phyloP scores from a whole-genome alignment of 2,113 vertebrate genomes.

The Epinephelus lanceolatus region DNA sequence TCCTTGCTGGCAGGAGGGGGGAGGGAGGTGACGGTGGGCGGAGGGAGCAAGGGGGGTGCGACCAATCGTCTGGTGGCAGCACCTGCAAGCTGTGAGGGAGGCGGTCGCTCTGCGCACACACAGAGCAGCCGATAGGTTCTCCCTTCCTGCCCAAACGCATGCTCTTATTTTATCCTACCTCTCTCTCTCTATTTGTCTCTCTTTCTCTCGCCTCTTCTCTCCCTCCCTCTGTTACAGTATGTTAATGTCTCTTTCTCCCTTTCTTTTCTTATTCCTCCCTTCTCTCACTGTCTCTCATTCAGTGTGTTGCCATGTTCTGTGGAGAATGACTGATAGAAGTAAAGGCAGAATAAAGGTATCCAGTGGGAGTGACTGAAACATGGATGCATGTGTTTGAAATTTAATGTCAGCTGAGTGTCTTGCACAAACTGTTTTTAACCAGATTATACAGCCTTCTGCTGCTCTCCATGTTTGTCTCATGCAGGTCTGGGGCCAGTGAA shows the following conservation, averaged over 20 bases:
- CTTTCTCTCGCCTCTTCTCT: constrained; percentile 10
- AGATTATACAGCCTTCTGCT: constrained; percentile 32
- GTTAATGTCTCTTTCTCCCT: constrained; percentile 38
- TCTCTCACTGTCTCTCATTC: background rate
- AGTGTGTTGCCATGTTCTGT: constrained; percentile 53
- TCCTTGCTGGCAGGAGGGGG: constrained; percentile 59
- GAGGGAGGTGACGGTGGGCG: constrained; percentile 71
- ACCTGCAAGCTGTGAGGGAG: constrained; percentile 65
- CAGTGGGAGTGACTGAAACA: background rate
- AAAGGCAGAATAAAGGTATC: constrained; percentile 11
- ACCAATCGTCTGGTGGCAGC: constrained; percentile 80
- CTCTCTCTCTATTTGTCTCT: background rate
- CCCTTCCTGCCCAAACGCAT: constrained; percentile 22
- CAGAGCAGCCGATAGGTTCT: constrained; percentile 19
- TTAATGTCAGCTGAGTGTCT: background rate
- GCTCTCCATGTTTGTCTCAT: background rate
- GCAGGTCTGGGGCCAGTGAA: background rate
- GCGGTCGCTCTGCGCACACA: constrained; percentile 38
- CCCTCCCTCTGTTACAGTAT: constrained; percentile 56
- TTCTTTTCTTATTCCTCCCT: constrained; percentile 6
- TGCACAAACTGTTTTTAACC: constrained; percentile 9
- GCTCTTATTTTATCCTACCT: constrained; percentile 7
- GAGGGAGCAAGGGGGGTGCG: constrained; percentile 81
- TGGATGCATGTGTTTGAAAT: constrained; percentile 41
- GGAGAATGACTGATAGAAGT: background rate